Conservation (phyloP, 2,797 vertebrate species). For the Mormyrus hasselquistii region DNA sequence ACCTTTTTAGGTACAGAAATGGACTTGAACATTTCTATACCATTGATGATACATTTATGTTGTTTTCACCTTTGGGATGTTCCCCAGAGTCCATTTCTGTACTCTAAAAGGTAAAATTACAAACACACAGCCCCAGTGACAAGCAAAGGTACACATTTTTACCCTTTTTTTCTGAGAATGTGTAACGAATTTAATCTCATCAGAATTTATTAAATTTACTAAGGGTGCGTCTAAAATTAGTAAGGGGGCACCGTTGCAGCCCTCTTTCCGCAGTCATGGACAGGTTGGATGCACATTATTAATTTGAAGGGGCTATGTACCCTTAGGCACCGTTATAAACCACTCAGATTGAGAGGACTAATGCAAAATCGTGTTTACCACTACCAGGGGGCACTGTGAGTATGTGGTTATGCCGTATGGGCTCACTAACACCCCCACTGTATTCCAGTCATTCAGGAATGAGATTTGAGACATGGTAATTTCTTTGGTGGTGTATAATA, state of each 20-base stretch:
- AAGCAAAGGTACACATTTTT: background rate
- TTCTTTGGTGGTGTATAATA: background rate
- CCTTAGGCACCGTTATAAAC: background rate
- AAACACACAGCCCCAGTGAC: background rate
- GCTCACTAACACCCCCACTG: background rate
- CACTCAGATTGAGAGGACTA: background rate
- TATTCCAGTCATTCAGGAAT: background rate
- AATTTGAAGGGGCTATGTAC: background rate
- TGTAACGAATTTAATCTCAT: background rate
- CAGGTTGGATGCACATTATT: background rate
- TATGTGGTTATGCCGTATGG: background rate
- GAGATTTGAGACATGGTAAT: background rate
- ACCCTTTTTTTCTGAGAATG: background rate
- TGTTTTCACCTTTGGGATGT: background rate
- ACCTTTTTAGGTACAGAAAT: background rate
- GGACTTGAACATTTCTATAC: background rate
- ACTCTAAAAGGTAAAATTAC: background rate
- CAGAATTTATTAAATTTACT: background rate
- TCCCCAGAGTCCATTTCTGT: background rate
- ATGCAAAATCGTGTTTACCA: background rate
- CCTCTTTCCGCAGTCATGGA: background rate
- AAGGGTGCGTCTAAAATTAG: background rate
- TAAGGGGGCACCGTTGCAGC: background rate
- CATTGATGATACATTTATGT: background rate
- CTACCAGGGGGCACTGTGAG: background rate